Percentiles rank a stretch among this genome's conserved stretches.
Conservation (phyloP, 2,797 vertebrate genomes). For the Sebastes jordani region DNA sequence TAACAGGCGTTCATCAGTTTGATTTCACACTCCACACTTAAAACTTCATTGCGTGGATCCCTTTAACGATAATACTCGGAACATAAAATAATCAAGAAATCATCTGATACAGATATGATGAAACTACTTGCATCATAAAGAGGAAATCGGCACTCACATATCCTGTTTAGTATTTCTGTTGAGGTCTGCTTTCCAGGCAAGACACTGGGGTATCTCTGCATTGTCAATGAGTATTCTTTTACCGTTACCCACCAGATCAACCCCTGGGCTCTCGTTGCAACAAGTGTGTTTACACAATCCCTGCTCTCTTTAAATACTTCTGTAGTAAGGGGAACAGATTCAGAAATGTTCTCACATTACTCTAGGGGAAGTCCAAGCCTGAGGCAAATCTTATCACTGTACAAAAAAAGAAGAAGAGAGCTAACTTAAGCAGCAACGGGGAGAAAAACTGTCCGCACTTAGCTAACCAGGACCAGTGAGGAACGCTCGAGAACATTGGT, state of each 20-base stretch:
- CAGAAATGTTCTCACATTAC: constrained; percentile 41
- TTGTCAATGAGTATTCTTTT: constrained; percentile 7
- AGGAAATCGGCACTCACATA: background rate
- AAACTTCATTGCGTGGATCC: background rate
- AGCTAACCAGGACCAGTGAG: background rate
- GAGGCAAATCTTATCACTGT: constrained; percentile 15
- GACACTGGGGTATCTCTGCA: background rate
- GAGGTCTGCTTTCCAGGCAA: constrained; percentile 21
- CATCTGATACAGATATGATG: background rate
- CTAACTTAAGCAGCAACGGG: background rate
- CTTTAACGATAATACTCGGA: background rate
- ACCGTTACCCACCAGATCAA: constrained; percentile 23
- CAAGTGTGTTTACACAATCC: constrained; percentile 34
- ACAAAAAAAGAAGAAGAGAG: background rate
- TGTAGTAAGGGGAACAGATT: constrained; percentile 6
- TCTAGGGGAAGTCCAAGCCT: constrained; percentile 15
- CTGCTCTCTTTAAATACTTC: constrained; percentile 35
- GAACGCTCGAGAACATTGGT: background rate
- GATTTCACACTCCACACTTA: background rate
- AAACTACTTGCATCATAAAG: constrained; percentile 2
- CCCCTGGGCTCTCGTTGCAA: background rate
- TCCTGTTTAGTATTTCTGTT: background rate
- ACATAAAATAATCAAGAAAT: constrained; percentile 26
- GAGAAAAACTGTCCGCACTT: constrained; percentile 12
- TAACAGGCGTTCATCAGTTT: background rate